phyloP scores from a whole-genome alignment of 2,888 invertebrate genomes.

The Matsumyia berberina region DNA sequence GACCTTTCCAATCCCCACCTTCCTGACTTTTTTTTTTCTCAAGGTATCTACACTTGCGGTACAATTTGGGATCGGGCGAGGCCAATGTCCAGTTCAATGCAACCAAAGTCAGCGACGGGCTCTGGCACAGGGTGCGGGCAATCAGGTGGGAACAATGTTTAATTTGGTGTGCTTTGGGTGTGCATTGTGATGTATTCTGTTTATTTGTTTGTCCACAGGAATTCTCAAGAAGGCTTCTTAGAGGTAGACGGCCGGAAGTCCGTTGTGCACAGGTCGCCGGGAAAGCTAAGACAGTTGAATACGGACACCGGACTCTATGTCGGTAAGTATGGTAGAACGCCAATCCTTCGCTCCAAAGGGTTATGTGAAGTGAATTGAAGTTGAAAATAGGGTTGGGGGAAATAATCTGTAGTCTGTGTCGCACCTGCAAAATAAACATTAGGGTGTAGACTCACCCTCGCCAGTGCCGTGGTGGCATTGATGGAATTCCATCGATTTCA shows the following conservation, averaged over 20 bases:
- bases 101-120: slow-evolving; percentile 94
- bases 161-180: slow-evolving; percentile 37
- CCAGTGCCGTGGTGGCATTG: slow-evolving; percentile 44
- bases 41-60: slow-evolving; percentile 87
- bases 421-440: slow-evolving; percentile 62
- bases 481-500: slow-evolving; percentile 61
- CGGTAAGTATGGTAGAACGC: slow-evolving; percentile 86
- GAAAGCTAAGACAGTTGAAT: slow-evolving; percentile 92
- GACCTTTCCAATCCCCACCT: background rate
- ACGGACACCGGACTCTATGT: slow-evolving; percentile 95
- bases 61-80: slow-evolving; percentile 94
- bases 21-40: slow-evolving; percentile 19
- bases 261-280: slow-evolving; percentile 92
- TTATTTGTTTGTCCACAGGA: slow-evolving; percentile 85
- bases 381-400: slow-evolving; percentile 36
- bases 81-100: slow-evolving; percentile 93
- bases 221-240: slow-evolving; percentile 93
- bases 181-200: slow-evolving; percentile 50
- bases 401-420: slow-evolving; percentile 49
- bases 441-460: slow-evolving; percentile 20
- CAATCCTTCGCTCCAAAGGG: slow-evolving; percentile 19
- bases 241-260: slow-evolving; percentile 95
- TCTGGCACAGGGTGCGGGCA: slow-evolving; percentile 91
- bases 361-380: slow-evolving; percentile 51
- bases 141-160: slow-evolving; percentile 86